A percentile compares a stretch with the other conserved stretches of the same genome.
These are phyloP conservation scores for Lymantria monacha DNA, from an alignment of 2,888 invertebrate genomes.

Conservation along the genomic window DNA sequence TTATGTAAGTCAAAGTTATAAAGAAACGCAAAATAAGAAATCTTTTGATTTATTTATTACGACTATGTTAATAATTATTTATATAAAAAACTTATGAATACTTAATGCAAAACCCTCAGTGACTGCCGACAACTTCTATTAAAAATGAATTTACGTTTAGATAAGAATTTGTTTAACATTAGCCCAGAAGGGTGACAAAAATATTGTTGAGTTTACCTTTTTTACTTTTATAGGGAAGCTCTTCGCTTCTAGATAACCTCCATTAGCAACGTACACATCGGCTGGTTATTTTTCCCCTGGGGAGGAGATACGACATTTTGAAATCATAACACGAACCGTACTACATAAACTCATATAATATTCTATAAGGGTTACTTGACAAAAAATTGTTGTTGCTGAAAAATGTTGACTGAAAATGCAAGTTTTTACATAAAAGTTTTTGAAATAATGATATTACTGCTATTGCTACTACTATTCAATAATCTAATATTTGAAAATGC, in stretches of 20 bases:
- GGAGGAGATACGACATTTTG: conserved; percentile 2
- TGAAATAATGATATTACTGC: too few species aligned
- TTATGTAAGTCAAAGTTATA: too few species aligned
- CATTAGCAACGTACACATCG: conserved; percentile 46
- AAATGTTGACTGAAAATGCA: too few species aligned
- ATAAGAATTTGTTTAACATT: conserved; percentile 15
- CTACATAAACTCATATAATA: neutral
- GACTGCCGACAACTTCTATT: conserved; percentile 5
- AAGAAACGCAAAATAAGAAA: too few species aligned
- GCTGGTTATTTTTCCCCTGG: conserved; percentile 28
- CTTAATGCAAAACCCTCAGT: conserved; percentile 6
- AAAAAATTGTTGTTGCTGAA: too few species aligned
- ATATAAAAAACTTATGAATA: conserved; percentile 4
- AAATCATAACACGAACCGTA: conserved; percentile 8
- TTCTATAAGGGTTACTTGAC: too few species aligned
- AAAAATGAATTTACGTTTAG: conserved; percentile 10
- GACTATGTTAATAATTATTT: too few species aligned
- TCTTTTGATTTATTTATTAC: too few species aligned
- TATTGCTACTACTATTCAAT: too few species aligned
- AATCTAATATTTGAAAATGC: too few species aligned
- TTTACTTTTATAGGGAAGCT: conserved; percentile 15
- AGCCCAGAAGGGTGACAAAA: conserved; percentile 4
- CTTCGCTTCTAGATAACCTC: conserved; percentile 22
- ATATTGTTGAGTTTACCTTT: conserved; percentile 17
- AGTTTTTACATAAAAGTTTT: too few species aligned